Evolutionary conservation across 2,797 vertebrate genomes (phyloP).

Genomic region (Myoxocephalus aenaeus): DNA sequence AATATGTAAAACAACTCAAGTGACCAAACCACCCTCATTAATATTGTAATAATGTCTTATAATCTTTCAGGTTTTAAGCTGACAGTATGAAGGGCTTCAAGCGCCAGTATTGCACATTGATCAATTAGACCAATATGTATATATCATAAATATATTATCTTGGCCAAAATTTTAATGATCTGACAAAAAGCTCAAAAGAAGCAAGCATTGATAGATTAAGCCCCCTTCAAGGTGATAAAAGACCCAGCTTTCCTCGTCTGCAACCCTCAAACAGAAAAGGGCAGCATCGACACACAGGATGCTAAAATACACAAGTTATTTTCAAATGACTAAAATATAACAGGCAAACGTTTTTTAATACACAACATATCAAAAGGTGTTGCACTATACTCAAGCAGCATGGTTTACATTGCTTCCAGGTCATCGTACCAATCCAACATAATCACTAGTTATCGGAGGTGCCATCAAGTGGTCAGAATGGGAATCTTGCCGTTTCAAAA

Average conservation of each 20-base stretch:
- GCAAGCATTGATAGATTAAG: neutral
- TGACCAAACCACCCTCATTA: neutral
- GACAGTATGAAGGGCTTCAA: neutral
- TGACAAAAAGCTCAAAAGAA: neutral
- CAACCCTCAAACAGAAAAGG: neutral
- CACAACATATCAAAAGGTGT: neutral
- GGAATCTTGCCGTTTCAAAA: conserved; percentile 4
- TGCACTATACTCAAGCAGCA: neutral
- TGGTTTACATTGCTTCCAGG: conserved; percentile 9
- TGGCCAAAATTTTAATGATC: neutral
- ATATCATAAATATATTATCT: neutral
- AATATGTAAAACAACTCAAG: neutral
- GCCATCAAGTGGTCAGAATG: conserved; percentile 61
- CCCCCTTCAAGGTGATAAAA: neutral
- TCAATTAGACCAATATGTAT: neutral
- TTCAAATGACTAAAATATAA: neutral
- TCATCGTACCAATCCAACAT: neutral
- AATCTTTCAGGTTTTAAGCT: neutral
- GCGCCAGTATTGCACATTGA: neutral
- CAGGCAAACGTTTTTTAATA: neutral
- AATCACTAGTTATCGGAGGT: neutral
- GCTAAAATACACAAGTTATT: neutral
- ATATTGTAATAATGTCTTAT: neutral
- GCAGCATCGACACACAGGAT: neutral
- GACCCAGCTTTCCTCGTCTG: neutral